Conservation (phyloP, 1,140 invertebrate genomes). For the Eufriesea mexicana region DNA sequence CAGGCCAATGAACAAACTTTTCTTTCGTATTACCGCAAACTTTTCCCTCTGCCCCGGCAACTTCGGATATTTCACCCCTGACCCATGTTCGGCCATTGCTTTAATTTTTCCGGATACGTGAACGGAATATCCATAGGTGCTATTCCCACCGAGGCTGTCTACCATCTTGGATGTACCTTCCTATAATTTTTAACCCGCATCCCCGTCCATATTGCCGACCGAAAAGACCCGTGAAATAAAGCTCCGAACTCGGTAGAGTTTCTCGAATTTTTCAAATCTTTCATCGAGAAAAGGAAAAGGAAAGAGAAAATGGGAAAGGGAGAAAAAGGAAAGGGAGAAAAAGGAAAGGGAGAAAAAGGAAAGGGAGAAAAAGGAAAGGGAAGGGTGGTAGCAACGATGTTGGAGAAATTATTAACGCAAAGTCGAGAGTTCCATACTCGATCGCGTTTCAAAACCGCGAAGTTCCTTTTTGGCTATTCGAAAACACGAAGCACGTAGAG, state of each 20-base stretch:
- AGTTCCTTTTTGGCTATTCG: neutral
- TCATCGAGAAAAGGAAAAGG: no score
- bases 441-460: no score
- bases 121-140: neutral
- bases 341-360: no score
- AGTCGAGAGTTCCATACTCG: neutral
- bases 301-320: neutral
- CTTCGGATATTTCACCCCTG: neutral
- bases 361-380: no score
- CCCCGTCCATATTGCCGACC: neutral
- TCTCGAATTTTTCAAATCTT: no score
- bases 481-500: neutral
- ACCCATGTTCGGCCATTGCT: conserved; percentile 12
- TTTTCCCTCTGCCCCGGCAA: neutral
- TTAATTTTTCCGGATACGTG: conserved; percentile 28
- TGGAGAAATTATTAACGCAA: neutral
- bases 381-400: no score
- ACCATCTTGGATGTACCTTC: neutral
- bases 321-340: no score
- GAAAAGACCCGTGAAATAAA: neutral
- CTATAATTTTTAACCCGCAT: neutral
- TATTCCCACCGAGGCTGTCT: neutral
- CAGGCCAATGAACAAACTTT: conserved; percentile 29
- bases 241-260: neutral
- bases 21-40: conserved; percentile 20